Conservation (phyloP, 2,888 invertebrate species). For the Seladonia tumulorum region DNA sequence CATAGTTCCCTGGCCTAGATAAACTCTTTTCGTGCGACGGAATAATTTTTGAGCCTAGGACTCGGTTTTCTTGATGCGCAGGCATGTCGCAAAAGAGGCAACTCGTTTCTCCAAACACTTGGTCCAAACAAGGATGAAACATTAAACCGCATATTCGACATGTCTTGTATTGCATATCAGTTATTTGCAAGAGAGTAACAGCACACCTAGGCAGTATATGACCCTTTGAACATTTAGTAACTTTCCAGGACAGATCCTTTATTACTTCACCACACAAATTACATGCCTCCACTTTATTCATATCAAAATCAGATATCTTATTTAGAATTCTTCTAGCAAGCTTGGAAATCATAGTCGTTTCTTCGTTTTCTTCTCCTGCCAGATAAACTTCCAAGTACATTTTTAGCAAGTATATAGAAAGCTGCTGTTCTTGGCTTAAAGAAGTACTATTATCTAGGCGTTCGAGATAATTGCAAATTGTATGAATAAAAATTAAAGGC, state of each 20-base stretch:
- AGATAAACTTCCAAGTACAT: conserved; percentile 78
- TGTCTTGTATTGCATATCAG: conserved; percentile 70
- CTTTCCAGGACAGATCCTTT: conserved; percentile 76
- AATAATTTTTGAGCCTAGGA: conserved; percentile 34
- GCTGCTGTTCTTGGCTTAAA: conserved; percentile 68
- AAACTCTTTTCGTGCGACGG: conserved; percentile 49
- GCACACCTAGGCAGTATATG: conserved; percentile 81
- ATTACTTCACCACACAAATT: conserved; percentile 75
- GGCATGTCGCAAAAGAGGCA: conserved; percentile 81
- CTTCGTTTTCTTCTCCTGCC: conserved; percentile 74
- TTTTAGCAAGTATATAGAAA: conserved; percentile 72
- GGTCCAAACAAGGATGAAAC: conserved; percentile 78
- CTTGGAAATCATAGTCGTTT: conserved; percentile 53
- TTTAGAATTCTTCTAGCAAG: conserved; percentile 66
- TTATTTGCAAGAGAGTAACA: conserved; percentile 79
- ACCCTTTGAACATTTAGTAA: conserved; percentile 74
- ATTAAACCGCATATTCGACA: conserved; percentile 78
- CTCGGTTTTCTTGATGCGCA: conserved; percentile 70
- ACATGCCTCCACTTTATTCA: conserved; percentile 73
- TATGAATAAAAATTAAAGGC: conserved; percentile 76
- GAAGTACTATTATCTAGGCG: conserved; percentile 57
- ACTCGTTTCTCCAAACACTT: conserved; percentile 71
- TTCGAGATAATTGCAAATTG: conserved; percentile 72
- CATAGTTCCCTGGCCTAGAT: conserved; percentile 32
- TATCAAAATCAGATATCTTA: conserved; percentile 55